These are phyloP conservation scores for Gavialis gangeticus DNA, from an alignment of 2,113 vertebrate species.

Conservation along the genomic window DNA sequence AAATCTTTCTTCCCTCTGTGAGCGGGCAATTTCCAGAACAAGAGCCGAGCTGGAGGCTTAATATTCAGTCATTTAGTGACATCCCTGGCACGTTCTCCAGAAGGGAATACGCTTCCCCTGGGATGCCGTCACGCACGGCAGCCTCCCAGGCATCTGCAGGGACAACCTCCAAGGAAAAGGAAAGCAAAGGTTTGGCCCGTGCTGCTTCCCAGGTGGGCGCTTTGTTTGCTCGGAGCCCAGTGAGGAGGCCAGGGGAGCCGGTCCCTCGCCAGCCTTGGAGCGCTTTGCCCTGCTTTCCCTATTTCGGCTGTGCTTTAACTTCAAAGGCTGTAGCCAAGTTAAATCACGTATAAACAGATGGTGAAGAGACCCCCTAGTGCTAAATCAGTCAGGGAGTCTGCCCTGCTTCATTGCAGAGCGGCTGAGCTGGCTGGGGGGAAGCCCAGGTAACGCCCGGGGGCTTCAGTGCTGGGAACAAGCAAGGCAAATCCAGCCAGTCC, in stretches of 20 bases:
- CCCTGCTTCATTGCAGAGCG: conserved; percentile 42
- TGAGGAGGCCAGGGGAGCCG: neutral
- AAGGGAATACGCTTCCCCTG: neutral
- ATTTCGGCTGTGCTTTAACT: conserved; percentile 62
- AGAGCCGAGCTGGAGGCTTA: neutral
- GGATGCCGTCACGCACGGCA: neutral
- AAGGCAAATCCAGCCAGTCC: conserved; percentile 27
- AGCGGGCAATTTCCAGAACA: neutral
- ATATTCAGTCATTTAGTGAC: accelerated
- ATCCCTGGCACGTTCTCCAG: accelerated
- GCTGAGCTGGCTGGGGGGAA: neutral
- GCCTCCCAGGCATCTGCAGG: accelerated
- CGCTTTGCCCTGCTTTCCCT: conserved; percentile 41
- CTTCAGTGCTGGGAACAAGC: conserved; percentile 39
- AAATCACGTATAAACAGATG: conserved; percentile 76
- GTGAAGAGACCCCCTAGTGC: conserved; percentile 68
- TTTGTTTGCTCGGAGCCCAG: neutral
- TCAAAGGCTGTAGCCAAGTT: conserved; percentile 66
- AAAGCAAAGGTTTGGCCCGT: neutral
- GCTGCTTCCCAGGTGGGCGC: neutral
- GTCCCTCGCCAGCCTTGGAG: neutral
- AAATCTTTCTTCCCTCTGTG: neutral
- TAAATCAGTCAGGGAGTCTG: conserved; percentile 68
- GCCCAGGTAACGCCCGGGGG: conserved; percentile 53
- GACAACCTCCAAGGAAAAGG: neutral